Percentiles rank a stretch among this genome's conserved stretches.
phyloP scores from a whole-genome alignment of 2,113 vertebrate genomes.

The Athene noctua region DNA sequence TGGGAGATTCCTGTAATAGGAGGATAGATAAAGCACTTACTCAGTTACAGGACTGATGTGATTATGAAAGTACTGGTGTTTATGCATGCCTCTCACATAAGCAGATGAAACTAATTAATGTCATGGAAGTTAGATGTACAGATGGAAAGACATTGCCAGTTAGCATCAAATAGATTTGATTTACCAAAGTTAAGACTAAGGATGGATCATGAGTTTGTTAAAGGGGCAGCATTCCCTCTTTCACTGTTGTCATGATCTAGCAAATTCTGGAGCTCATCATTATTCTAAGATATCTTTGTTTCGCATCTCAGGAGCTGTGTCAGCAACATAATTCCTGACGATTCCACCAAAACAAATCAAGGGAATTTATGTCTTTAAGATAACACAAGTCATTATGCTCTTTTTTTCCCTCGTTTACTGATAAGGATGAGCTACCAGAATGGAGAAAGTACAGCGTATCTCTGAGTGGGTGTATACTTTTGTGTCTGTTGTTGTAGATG shows the following conservation, averaged over 20 bases:
- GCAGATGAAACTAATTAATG: background rate
- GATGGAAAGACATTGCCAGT: constrained; percentile 22
- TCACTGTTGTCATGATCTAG: background rate
- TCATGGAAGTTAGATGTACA: background rate
- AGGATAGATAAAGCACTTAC: background rate
- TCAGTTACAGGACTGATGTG: background rate
- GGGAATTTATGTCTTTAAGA: background rate
- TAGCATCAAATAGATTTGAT: constrained; percentile 41
- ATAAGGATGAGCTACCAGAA: background rate
- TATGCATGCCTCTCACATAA: background rate
- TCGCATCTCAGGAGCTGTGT: background rate
- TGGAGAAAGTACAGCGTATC: background rate
- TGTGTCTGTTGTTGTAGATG: background rate
- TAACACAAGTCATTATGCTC: background rate
- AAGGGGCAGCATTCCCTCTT: background rate
- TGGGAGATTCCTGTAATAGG: background rate
- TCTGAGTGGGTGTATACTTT: background rate
- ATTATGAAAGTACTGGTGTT: background rate
- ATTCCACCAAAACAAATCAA: background rate
- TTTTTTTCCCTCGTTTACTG: background rate
- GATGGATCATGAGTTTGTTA: background rate
- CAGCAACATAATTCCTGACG: background rate
- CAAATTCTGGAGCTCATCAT: background rate
- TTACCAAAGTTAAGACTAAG: background rate
- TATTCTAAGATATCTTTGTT: background rate